Conservation (phyloP, 2,113 vertebrate species). For the Todiramphus chloris region DNA sequence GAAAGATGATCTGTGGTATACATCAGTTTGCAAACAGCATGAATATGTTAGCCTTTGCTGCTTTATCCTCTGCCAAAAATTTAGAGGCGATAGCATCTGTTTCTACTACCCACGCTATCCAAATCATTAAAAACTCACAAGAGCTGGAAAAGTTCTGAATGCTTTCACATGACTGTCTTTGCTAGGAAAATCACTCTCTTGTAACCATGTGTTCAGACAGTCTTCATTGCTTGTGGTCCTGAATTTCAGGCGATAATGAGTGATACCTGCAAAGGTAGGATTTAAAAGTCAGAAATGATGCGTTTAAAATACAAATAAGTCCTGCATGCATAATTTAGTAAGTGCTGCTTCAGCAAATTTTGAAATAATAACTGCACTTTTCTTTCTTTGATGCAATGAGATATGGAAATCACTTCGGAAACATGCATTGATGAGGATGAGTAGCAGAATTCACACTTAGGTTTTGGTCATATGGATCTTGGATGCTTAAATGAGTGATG, state of each 20-base stretch:
- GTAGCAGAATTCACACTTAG: background rate
- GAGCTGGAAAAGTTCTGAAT: constrained; percentile 68
- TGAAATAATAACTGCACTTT: background rate
- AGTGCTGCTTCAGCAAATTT: background rate
- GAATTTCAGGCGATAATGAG: constrained; percentile 45
- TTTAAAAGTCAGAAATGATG: background rate
- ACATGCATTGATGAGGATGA: background rate
- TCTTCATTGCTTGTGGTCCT: constrained; percentile 12
- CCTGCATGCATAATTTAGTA: background rate
- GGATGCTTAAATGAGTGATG: background rate
- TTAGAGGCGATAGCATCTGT: constrained; percentile 78
- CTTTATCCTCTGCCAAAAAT: constrained; percentile 78
- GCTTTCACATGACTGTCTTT: constrained; percentile 60
- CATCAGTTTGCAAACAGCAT: constrained; percentile 77
- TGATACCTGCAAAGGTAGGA: background rate
- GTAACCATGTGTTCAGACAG: constrained; percentile 12
- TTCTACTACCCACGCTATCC: constrained; percentile 73
- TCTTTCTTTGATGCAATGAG: background rate
- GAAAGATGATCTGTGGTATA: constrained; percentile 71
- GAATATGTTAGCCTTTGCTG: constrained; percentile 76
- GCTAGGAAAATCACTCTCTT: constrained; percentile 48
- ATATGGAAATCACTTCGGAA: background rate
- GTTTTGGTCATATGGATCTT: background rate
- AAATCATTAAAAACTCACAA: constrained; percentile 71
- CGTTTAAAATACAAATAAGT: background rate